phyloP scores from a whole-genome alignment of 2,797 vertebrate species.

The Ibycter americanus region DNA sequence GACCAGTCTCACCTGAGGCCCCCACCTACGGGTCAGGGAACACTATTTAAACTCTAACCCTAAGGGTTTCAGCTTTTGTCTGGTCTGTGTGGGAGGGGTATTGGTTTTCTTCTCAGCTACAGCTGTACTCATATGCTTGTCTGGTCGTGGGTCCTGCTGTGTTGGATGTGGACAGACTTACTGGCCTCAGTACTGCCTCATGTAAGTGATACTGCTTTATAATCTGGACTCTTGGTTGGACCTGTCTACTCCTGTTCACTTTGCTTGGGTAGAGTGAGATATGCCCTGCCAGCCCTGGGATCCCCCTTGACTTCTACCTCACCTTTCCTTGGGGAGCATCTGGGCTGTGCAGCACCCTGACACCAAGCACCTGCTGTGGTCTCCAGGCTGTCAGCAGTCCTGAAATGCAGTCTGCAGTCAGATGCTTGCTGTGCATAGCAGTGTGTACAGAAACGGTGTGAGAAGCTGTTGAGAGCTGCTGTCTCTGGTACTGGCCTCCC shows the following conservation, averaged over 20 bases:
- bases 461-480: background rate
- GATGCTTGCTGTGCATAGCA: background rate
- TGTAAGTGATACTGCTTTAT: background rate
- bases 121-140: background rate
- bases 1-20: background rate
- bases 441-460: background rate
- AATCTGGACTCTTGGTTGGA: background rate
- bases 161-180: background rate
- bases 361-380: background rate
- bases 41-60: background rate
- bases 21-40: too few relatives aligned
- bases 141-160: accelerated
- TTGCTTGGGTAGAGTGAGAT: background rate
- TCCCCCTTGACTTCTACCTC: background rate
- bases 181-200: background rate
- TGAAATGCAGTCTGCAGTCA: background rate
- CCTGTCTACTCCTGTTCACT: background rate
- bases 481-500: background rate
- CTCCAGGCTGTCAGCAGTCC: background rate
- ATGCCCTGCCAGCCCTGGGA: background rate
- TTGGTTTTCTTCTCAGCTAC: background rate
- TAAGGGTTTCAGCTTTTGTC: accelerated
- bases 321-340: background rate
- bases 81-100: accelerated
- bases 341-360: background rate